Conservation (phyloP, 1,140 invertebrate species). For the Ectropis grisescens region DNA sequence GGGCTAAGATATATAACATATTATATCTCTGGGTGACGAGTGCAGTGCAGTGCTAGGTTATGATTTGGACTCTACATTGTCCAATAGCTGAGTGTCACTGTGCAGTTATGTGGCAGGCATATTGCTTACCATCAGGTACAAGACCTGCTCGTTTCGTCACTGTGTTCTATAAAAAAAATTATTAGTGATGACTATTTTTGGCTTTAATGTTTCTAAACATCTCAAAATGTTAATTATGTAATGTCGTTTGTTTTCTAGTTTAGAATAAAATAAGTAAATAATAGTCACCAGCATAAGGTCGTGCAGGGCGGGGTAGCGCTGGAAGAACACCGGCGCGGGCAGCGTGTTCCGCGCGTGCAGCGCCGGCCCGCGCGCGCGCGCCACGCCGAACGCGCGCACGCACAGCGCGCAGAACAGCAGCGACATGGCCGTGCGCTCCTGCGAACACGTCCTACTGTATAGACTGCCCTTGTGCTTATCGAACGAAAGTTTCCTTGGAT, state of each 20-base stretch:
- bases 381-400: slow-evolving; percentile 91
- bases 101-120: too few species aligned
- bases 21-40: too few species aligned
- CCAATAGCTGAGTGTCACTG: too few species aligned
- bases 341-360: slow-evolving; percentile 82
- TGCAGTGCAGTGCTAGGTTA: too few species aligned
- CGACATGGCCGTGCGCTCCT: slow-evolving; percentile 90
- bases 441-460: slow-evolving; percentile 8
- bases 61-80: too few species aligned
- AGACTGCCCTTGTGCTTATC: background rate
- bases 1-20: too few species aligned
- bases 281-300: slow-evolving; percentile 77
- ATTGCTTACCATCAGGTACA: too few species aligned
- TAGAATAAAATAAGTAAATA: background rate
- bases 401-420: slow-evolving; percentile 89
- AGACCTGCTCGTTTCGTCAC: too few species aligned
- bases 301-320: slow-evolving; percentile 84
- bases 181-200: background rate
- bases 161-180: background rate
- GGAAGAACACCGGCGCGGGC: slow-evolving; percentile 86
- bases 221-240: slow-evolving; percentile 27
- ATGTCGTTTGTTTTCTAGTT: background rate
- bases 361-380: slow-evolving; percentile 78
- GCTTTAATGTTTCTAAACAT: background rate
- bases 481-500: background rate